Evolutionary conservation across 2,113 vertebrate species (phyloP).

Genomic region (Empidonax traillii): DNA sequence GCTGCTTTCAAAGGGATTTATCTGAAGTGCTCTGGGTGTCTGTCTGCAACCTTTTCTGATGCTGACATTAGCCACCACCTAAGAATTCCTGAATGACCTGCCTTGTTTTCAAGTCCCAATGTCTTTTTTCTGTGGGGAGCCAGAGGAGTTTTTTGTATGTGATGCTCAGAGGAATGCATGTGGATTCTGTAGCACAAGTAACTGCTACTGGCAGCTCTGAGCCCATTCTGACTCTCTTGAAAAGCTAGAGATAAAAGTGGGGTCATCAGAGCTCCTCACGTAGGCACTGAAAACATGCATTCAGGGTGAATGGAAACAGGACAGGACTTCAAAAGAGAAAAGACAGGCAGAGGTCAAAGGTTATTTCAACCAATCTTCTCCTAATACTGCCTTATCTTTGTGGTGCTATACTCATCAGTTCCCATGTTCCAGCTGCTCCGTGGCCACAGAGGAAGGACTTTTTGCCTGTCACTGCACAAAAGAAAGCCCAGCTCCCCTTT

Average conservation of each 20-base stretch:
- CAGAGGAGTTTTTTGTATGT: constrained; percentile 10
- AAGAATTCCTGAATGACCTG: constrained; percentile 22
- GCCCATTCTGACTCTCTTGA: not conserved
- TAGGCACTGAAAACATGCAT: constrained; percentile 30
- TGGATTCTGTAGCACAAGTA: constrained; percentile 16
- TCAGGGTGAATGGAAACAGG: constrained; percentile 53
- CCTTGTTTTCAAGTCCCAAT: not conserved
- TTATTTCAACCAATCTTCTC: constrained; percentile 47
- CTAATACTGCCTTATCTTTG: constrained; percentile 47
- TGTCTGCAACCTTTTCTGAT: constrained; percentile 20
- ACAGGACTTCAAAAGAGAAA: constrained; percentile 56
- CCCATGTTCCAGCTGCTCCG: not conserved
- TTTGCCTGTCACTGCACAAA: not conserved
- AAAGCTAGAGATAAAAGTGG: constrained; percentile 50
- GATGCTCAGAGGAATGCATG: constrained; percentile 27
- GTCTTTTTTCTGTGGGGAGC: not conserved
- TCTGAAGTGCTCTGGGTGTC: constrained; percentile 6
- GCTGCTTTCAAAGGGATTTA: constrained; percentile 15
- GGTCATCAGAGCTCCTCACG: constrained; percentile 14
- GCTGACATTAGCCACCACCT: constrained; percentile 27
- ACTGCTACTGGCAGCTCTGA: not conserved
- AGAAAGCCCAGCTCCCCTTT: not conserved
- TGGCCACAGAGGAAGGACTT: not conserved
- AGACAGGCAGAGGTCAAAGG: constrained; percentile 52
- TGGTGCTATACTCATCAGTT: not conserved